Evolutionary conservation across 2,113 vertebrate species (phyloP), one percentile per base, ranked within the genome.

Genomic region (Cyanocitta stelleri): DNA sequence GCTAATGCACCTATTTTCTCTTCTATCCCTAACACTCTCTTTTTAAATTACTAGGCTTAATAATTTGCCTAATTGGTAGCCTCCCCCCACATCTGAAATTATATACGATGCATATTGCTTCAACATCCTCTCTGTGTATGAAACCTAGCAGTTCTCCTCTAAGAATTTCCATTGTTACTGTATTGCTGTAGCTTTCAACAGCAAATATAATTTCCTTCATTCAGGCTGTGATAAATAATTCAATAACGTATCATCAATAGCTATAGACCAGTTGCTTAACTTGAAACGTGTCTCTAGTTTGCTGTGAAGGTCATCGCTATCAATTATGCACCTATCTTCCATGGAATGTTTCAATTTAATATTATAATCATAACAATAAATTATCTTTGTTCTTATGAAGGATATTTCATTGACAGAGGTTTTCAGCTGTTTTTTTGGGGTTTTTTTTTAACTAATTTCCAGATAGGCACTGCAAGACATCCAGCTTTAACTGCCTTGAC

Each of bases 211-310:
- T 96, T 97, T 97, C 89, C 87, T 95, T 95, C 96, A 95, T 96
- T 95, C 95, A 96, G 91, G 59, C 87, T 92, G 62, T 88, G 95
- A 98, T 98, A 98, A 98, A 98, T 98, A 98, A 98, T 98, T 98
- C 97, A 98, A 96, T 97, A 98, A 96, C 86, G 93, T 97, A 95
- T 97, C 98, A 98, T 97, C 97, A 96, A 97, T 97, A 98, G 97
- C 97, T 97, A 96, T 97, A 97, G 97, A 97, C 95, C 96, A 97
- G 93, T 98, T 98, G 96, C 96, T 97, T 95, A 88, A 81, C 93
- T 97, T 94, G 96, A 97, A 97, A 97, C 32, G 39, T 95, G 94
- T 95, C 94, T 97, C 94, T 87, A 85, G 95, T 97, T 97, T 91
- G 22, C 75, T 80, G 72, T 95, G 95, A 97, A 97, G 95, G 96